Base-by-base conservation (phyloP, 2,113 vertebrate species). In the Muntiacus reevesi region DNA sequence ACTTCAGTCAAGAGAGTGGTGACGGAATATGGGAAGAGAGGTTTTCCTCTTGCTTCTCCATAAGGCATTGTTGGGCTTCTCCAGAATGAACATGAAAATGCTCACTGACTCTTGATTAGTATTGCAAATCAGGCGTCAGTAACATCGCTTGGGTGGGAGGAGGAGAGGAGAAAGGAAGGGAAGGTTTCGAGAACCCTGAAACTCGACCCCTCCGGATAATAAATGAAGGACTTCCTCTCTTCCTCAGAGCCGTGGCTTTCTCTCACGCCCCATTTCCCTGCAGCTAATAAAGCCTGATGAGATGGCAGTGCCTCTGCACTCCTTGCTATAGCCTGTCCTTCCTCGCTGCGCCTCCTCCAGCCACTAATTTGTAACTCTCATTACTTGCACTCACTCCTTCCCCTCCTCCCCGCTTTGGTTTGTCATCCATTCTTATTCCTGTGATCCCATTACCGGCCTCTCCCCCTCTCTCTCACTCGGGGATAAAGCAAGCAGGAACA, bases 281-380 rank as follows among this genome's bases (percentile, higher is more conserved):
- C 43, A 97, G 81, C 96, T 98, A 98, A 98, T 96, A 97, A 98
- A 97, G 91, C 57, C 57, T 96, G 96, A 98, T 86, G 76, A 98
- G 98, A 98, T 84, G 95, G 30, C 25, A 55, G 12, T 55, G 64
- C 27, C 36, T 92, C 94, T 87, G 36, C 50, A 95, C 21, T 93
- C 94, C 67, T 92, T 96, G 19, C 83, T 64, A 11, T n/a, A 90
- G 97, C 96, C 95, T 98, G 94, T 98, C 95, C 89, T 97, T 98
- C 95, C 89, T 98, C 95, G 91, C 84, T 94, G 74, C 62, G 81
- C 95, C 79, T 97, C 36, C 85, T 98, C 79, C 95, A 89, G 54
- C 91, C 85, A 59, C 28, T 96, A 90, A 97, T 97, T 97, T 98
- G 52, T 97, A 50, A 95, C 57, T 97, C 85, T 97, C 67, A 87